Percentiles rank a stretch among this genome's conserved stretches.
Conservation (phyloP, 1,140 invertebrate genomes). For the Aphelenchoides fujianensis region DNA sequence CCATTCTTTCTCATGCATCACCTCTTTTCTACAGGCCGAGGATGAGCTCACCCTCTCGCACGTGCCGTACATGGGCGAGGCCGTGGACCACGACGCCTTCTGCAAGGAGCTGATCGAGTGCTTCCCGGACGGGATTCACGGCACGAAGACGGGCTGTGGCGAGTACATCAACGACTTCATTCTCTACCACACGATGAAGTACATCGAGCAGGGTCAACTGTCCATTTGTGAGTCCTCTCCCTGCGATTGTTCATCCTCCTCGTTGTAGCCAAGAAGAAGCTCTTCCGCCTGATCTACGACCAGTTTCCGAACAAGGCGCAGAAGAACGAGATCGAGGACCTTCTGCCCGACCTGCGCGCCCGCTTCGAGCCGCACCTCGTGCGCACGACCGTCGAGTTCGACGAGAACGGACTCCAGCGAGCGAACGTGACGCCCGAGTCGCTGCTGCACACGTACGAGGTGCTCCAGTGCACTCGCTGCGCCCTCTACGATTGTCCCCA, state of each 20-base stretch:
- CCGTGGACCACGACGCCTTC: slow-evolving; percentile 39
- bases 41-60: slow-evolving; percentile 51
- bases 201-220: background rate
- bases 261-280: slow-evolving; percentile 24
- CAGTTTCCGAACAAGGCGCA: slow-evolving; percentile 42
- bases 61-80: slow-evolving; percentile 49
- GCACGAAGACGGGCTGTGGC: slow-evolving; percentile 41
- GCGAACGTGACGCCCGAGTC: slow-evolving; percentile 35
- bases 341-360: slow-evolving; percentile 40
- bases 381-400: slow-evolving; percentile 31
- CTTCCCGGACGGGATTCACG: slow-evolving; percentile 52
- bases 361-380: slow-evolving; percentile 45
- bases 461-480: slow-evolving; percentile 42
- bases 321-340: slow-evolving; percentile 13
- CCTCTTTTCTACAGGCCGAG: slow-evolving; percentile 41
- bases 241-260: slow-evolving; percentile 17
- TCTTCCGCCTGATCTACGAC: slow-evolving; percentile 34
- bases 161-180: slow-evolving; percentile 51
- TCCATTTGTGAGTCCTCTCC: too few species aligned
- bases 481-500: slow-evolving; percentile 45
- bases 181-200: slow-evolving; percentile 38
- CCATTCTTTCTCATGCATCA: slow-evolving; percentile 13
- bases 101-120: slow-evolving; percentile 38
- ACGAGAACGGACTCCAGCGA: slow-evolving; percentile 38
- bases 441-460: slow-evolving; percentile 46